These are phyloP conservation scores for Pogoniulus pusillus DNA, from an alignment of 2,797 vertebrate species.

Conservation along the genomic window DNA sequence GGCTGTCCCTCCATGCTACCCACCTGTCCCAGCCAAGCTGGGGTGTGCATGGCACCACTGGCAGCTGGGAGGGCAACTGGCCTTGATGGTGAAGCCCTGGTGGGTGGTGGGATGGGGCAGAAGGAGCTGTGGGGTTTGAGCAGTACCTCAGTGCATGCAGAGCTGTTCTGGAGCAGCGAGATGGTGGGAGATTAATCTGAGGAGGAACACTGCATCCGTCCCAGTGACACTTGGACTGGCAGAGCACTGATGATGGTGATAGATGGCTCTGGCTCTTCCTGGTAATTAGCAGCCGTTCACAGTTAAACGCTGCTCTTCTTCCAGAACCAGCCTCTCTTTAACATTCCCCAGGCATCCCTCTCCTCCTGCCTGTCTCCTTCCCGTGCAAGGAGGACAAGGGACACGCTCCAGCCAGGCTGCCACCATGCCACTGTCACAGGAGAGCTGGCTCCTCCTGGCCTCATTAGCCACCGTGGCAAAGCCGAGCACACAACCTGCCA, in stretches of 20 bases:
- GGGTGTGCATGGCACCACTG: too few relatives aligned
- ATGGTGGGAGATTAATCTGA: background rate
- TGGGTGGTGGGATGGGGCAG: background rate
- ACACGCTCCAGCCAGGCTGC: fast-evolving
- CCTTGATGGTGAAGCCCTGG: fast-evolving
- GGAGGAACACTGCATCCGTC: background rate
- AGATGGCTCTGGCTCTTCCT: slow-evolving; percentile 14
- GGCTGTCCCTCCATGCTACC: too few relatives aligned
- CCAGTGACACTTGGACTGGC: background rate
- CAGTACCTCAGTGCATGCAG: fast-evolving
- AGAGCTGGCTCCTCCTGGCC: fast-evolving
- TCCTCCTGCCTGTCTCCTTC: background rate
- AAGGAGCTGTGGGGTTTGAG: background rate
- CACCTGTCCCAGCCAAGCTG: too few relatives aligned
- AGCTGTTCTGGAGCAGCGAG: too few relatives aligned
- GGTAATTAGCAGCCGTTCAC: background rate
- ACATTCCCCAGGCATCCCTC: background rate
- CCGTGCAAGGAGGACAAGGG: fast-evolving
- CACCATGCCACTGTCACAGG: fast-evolving
- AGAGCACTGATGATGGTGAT: background rate
- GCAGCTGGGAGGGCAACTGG: background rate
- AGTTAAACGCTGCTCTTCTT: background rate
- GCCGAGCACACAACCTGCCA: fast-evolving
- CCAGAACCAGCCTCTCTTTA: background rate
- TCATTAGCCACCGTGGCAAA: background rate